phyloP scores from a whole-genome alignment of 2,113 vertebrate species.

The Osmerus mordax region DNA sequence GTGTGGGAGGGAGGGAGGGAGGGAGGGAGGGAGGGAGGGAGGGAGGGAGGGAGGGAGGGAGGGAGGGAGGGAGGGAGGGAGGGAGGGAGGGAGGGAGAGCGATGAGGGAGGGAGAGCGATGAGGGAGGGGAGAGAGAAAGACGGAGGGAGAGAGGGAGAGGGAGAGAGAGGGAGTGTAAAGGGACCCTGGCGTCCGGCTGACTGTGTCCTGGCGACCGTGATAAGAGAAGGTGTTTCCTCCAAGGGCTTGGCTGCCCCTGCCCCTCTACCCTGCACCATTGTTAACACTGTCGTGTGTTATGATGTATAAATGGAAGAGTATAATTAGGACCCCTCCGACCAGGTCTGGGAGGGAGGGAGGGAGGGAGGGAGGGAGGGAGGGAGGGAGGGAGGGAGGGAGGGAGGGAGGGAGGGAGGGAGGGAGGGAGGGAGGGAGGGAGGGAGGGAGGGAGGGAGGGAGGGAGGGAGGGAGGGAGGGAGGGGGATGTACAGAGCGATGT shows the following conservation, averaged over 20 bases:
- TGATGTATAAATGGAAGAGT: constrained; percentile 65
- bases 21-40: neutral
- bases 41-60: neutral
- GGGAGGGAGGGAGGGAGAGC: no score
- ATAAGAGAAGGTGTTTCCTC: constrained; percentile 75
- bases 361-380: constrained; percentile 22
- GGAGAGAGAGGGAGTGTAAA: constrained; percentile 17
- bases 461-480: constrained; percentile 30
- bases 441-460: constrained; percentile 13
- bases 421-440: constrained; percentile 33
- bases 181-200: constrained; percentile 38
- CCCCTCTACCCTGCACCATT: constrained; percentile 55
- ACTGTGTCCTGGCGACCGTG: constrained; percentile 56
- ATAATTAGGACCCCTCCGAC: constrained; percentile 57
- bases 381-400: constrained; percentile 24
- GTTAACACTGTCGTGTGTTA: constrained; percentile 41
- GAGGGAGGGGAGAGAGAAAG: no score
- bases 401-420: constrained; percentile 9
- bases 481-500: constrained; percentile 49
- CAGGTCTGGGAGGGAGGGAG: constrained; percentile 32
- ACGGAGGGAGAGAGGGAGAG: neutral
- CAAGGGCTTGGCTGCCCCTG: constrained; percentile 19
- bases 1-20: neutral
- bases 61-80: neutral
- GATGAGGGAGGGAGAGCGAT: constrained; percentile 6